These are phyloP conservation scores for Erpobdella octoculata DNA, from an alignment of 2,888 invertebrate species.

Conservation along the genomic window DNA sequence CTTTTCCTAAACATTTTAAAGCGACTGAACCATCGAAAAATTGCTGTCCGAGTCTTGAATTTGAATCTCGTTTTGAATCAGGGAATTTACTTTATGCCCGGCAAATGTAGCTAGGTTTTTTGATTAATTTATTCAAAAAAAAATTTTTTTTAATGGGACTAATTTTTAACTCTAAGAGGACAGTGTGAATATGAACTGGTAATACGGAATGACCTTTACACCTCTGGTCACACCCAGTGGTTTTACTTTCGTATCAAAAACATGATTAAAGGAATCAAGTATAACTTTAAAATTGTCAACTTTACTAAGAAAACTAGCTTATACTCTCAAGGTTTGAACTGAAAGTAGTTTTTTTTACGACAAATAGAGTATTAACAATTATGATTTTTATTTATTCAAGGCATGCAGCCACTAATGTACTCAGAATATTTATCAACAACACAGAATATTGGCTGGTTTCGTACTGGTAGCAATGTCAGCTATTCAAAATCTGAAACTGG, in stretches of 20 bases:
- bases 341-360: not conserved
- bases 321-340: constrained; percentile 47
- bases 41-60: constrained; percentile 47
- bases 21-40: constrained; percentile 44
- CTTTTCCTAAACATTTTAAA: constrained; percentile 43
- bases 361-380: not conserved
- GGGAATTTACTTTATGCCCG: constrained; percentile 43
- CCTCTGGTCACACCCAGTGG: constrained; percentile 52
- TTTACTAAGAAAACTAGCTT: constrained; percentile 49
- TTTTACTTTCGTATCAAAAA: constrained; percentile 51
- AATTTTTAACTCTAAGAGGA: constrained; percentile 41
- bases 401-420: constrained; percentile 50
- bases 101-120: constrained; percentile 24
- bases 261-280: constrained; percentile 45
- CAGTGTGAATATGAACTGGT: constrained; percentile 52
- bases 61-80: constrained; percentile 51
- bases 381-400: constrained; percentile 37
- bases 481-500: constrained; percentile 36
- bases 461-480: constrained; percentile 49
- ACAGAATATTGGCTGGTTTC: constrained; percentile 46
- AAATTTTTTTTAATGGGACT: no score
- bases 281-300: constrained; percentile 50
- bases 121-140: no score
- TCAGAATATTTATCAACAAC: constrained; percentile 46
- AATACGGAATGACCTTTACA: constrained; percentile 51